A percentile compares a stretch with the other conserved stretches of the same genome.
These are phyloP conservation scores for Stenchaetothrips biformis DNA, from an alignment of 2,888 invertebrate species.

Conservation along the genomic window DNA sequence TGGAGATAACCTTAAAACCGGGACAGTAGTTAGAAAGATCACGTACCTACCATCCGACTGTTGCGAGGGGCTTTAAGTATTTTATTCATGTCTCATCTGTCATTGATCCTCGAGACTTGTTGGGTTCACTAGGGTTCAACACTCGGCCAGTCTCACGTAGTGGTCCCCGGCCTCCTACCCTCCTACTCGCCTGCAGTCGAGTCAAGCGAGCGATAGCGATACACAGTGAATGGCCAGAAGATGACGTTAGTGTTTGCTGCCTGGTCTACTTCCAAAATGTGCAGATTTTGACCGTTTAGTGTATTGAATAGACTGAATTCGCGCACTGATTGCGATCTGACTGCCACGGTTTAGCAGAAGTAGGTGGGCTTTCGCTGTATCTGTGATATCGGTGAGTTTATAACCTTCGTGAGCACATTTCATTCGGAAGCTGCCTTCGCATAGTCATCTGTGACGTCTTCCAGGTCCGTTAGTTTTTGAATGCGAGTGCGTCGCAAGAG, in stretches of 20 bases:
- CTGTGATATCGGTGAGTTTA: slow-evolving; percentile 10
- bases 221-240: neutral
- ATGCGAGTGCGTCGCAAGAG: neutral
- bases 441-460: slow-evolving; percentile 10
- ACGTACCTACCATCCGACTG: neutral
- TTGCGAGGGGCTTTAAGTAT: neutral
- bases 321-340: neutral
- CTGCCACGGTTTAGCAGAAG: neutral
- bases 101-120: neutral
- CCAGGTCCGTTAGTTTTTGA: neutral
- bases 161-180: neutral
- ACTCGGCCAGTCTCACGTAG: neutral
- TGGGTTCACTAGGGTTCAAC: neutral
- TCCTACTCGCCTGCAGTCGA: neutral
- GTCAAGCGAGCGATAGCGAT: neutral
- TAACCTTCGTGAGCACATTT: slow-evolving; percentile 18
- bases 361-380: neutral
- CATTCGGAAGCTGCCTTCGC: slow-evolving; percentile 3
- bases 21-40: neutral
- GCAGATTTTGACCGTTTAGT: slow-evolving; percentile 4
- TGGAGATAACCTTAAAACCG: slow-evolving; percentile 14
- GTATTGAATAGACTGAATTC: neutral
- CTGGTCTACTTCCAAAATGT: slow-evolving; percentile 1
- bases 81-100: neutral
- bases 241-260: neutral